Conservation (phyloP, 2,113 vertebrate species). For the Uria aalge region DNA sequence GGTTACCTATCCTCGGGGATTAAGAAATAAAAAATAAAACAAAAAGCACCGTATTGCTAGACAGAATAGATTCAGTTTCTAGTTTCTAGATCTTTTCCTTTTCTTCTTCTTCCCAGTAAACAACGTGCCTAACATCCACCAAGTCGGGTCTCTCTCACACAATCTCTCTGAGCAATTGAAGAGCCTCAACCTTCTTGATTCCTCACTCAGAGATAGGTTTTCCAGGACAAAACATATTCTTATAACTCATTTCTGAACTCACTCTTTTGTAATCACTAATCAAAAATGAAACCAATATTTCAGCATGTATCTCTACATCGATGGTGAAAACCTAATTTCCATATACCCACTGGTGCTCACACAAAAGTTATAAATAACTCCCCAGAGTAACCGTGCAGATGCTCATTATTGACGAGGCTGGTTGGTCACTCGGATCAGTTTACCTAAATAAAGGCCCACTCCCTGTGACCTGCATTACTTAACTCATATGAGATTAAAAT, state of each 20-base stretch:
- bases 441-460: neutral
- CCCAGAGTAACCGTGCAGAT: neutral
- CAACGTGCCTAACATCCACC: neutral
- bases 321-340: neutral
- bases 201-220: neutral
- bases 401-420: neutral
- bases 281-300: neutral
- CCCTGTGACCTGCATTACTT: neutral
- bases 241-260: neutral
- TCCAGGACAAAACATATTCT: neutral
- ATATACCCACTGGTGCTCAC: neutral
- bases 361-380: neutral
- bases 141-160: neutral
- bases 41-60: neutral
- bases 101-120: neutral
- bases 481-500: neutral
- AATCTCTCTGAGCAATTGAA: neutral
- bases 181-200: neutral
- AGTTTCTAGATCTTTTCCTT: neutral
- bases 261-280: neutral
- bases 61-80: neutral
- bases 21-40: neutral
- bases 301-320: neutral
- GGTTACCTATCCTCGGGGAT: neutral
- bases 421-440: neutral